phyloP scores from a whole-genome alignment of 2,797 vertebrate species.

The Antrozous pallidus region DNA sequence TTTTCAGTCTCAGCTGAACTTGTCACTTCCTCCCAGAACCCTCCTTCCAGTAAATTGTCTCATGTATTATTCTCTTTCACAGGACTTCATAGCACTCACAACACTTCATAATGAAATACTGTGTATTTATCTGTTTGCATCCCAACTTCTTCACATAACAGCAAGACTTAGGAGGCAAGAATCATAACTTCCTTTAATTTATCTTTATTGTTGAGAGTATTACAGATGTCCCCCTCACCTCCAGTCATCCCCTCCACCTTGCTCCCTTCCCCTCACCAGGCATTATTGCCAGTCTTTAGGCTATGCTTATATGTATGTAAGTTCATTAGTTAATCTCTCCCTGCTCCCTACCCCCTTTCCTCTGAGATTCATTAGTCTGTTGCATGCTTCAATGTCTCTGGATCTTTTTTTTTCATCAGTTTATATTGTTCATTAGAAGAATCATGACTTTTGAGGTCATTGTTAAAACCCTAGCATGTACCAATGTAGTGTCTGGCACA shows the following conservation, averaged over 20 bases:
- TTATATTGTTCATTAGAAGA: too few species aligned
- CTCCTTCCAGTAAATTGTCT: not conserved
- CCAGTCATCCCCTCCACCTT: too few species aligned
- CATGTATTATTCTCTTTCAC: conserved; percentile 16
- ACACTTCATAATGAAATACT: not conserved
- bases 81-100: not conserved
- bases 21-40: not conserved
- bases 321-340: too few species aligned
- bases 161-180: not conserved
- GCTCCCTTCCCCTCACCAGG: too few species aligned
- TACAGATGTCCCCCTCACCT: too few species aligned
- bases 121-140: not conserved
- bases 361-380: too few species aligned
- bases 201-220: too few species aligned
- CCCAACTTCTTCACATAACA: not conserved
- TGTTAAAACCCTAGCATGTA: not conserved
- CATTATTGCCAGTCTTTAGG: too few species aligned
- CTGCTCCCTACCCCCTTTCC: too few species aligned
- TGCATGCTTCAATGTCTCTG: too few species aligned
- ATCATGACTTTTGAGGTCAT: not conserved
- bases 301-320: too few species aligned
- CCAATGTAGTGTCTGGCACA: not conserved
- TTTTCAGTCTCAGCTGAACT: conserved; percentile 25
- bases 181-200: not conserved
- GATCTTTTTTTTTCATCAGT: too few species aligned